Evolutionary conservation across 2,113 vertebrate species (phyloP).

Genomic region (Odocoileus hemionus): DNA sequence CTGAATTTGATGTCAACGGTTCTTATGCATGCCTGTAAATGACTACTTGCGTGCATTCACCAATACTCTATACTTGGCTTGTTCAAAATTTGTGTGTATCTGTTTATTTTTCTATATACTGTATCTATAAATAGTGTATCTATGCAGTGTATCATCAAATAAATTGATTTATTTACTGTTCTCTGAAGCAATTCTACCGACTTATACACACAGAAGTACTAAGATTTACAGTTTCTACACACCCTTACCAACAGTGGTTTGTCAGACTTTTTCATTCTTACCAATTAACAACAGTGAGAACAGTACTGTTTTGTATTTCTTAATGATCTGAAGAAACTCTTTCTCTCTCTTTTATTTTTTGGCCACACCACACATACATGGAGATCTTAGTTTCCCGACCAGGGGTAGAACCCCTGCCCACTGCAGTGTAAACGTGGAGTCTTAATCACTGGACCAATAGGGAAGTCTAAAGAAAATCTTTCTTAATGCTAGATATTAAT

Average conservation of each 20-base stretch:
- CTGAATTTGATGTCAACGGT: neutral
- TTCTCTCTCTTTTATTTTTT: neutral
- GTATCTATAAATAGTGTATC: neutral
- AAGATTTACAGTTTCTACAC: neutral
- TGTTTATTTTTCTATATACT: neutral
- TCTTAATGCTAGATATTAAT: neutral
- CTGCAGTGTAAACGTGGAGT: neutral
- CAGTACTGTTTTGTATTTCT: neutral
- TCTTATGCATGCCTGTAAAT: neutral
- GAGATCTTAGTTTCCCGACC: neutral
- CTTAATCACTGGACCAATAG: neutral
- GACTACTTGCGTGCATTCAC: neutral
- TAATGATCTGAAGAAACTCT: neutral
- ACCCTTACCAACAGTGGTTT: neutral
- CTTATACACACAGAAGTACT: neutral
- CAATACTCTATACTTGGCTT: neutral
- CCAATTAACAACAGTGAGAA: neutral
- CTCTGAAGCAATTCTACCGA: neutral
- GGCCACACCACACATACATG: neutral
- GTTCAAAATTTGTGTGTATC: neutral
- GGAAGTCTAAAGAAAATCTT: neutral
- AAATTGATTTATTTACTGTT: neutral
- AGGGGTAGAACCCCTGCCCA: neutral
- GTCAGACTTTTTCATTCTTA: neutral
- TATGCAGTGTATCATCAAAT: neutral